Percentiles rank a stretch among this genome's conserved stretches.
These are phyloP conservation scores for Pogonocherus hispidulus DNA, from an alignment of 2,888 invertebrate genomes.

Conservation along the genomic window DNA sequence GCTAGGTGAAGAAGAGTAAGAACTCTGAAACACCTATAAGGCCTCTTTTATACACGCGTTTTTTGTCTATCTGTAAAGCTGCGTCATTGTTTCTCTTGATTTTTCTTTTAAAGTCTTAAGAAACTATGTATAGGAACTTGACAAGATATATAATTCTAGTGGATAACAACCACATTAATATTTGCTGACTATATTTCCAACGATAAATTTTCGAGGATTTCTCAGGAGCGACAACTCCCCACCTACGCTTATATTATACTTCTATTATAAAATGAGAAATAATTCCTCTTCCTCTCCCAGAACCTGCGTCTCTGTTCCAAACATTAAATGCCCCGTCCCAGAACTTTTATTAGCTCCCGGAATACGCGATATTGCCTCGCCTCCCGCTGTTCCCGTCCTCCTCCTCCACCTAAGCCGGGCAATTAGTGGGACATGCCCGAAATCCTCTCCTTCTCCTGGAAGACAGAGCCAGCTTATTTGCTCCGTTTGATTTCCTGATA, in stretches of 20 bases:
- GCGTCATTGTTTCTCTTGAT: too few relatives aligned
- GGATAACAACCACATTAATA: too few relatives aligned
- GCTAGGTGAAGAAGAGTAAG: too few relatives aligned
- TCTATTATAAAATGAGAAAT: background rate
- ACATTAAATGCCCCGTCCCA: conserved; percentile 51
- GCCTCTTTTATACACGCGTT: too few relatives aligned
- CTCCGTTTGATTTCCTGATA: conserved; percentile 37
- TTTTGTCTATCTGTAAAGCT: too few relatives aligned
- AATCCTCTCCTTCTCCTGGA: conserved; percentile 43
- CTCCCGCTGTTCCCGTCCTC: conserved; percentile 57
- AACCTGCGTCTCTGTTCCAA: conserved; percentile 2
- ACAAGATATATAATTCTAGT: too few relatives aligned
- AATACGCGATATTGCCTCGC: conserved; percentile 60
- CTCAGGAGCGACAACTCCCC: background rate
- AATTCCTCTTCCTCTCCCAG: background rate
- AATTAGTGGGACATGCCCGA: conserved; percentile 60
- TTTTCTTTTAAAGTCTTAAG: too few relatives aligned
- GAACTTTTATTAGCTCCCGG: conserved; percentile 65
- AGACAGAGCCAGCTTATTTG: conserved; percentile 43
- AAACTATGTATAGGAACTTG: too few relatives aligned
- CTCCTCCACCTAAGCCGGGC: conserved; percentile 59
- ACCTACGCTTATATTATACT: background rate
- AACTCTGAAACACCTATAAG: too few relatives aligned
- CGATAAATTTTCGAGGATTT: too few relatives aligned
- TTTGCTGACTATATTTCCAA: too few relatives aligned